Evolutionary conservation across 2,797 vertebrate species (phyloP), one percentile per base, ranked within the genome.

Genomic region (Tauraco hartlaubi): DNA sequence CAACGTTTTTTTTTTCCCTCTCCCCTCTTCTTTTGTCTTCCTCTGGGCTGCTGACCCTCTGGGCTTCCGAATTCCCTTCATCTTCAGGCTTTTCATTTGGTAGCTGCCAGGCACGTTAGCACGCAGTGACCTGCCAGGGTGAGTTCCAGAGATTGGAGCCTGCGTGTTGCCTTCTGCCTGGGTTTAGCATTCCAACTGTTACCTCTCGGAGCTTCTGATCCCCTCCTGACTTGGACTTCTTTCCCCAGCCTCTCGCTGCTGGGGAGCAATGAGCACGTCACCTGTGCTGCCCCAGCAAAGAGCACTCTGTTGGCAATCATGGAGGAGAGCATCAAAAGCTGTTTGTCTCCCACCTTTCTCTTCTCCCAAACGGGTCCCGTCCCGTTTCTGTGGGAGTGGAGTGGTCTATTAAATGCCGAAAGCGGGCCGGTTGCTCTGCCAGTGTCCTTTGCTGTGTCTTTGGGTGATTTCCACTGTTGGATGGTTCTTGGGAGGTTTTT

Each of bases 361-460:
- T 48, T 46, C 18, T 56, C 82, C 43, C 46, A 54, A 4, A 31
- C 9, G 7, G 4, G 4, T 69, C 59, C 35, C 78, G 73, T 76
- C 41, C 28, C 0, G 0, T 72, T 75, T 49, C 37, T n/a, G 29
- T 52, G 66, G 31, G 31, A 19, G 37, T 56, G 58, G 62, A 68
- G n/a, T 10, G 33, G 15, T 46, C 25, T 46, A 1, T 35, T 68
- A n/a, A 35, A 35, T 68, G 20, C 37, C n/a, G 25, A 43, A 33
- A 49, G 15, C 49, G 52, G 59, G 15, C 62, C 77, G 46, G 21
- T 52, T 76, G 44, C 13, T 54, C 22, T 41, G 26, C 39, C 20
- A 54, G 29, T 12, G n/a, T 51, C 39, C 39, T 41, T 41, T 41
- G 39, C 39, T 0, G 0, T 29, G 23, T 33, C 12, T 68, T 62